These are phyloP conservation scores for Miltochrista miniata DNA, from an alignment of 2,888 invertebrate species.

Conservation along the genomic window DNA sequence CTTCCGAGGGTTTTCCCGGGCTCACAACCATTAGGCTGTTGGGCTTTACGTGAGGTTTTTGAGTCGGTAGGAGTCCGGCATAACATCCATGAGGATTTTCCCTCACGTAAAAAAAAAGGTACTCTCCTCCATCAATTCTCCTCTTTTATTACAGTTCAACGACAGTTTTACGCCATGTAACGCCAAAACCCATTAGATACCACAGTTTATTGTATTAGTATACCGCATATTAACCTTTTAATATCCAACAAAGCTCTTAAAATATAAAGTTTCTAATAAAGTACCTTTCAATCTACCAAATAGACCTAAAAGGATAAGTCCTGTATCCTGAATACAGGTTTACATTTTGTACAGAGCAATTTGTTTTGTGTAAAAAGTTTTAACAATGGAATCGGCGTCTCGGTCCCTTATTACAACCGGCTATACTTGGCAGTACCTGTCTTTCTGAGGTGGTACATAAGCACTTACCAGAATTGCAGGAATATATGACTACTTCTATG, in stretches of 20 bases:
- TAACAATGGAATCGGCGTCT: constrained; percentile 56
- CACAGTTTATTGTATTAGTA: neutral
- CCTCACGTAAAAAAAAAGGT: too few relatives aligned
- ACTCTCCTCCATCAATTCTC: too few relatives aligned
- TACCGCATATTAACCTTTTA: neutral
- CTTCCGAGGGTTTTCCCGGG: too few relatives aligned
- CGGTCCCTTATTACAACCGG: constrained; percentile 43
- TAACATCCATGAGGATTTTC: too few relatives aligned
- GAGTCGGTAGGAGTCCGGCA: too few relatives aligned
- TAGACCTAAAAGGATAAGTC: neutral
- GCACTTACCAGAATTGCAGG: constrained; percentile 17
- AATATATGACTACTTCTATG: constrained; percentile 1
- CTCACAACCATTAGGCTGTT: too few relatives aligned
- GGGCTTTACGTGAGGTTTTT: too few relatives aligned
- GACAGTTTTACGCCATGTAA: too few relatives aligned
- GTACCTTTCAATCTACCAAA: neutral
- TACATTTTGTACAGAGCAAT: constrained; percentile 16
- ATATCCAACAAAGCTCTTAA: neutral
- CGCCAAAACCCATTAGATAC: too few relatives aligned
- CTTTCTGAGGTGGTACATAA: constrained; percentile 39
- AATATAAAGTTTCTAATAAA: neutral
- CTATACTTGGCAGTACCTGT: constrained; percentile 40
- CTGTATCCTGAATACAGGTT: constrained; percentile 14
- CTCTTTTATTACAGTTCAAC: too few relatives aligned
- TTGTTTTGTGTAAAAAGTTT: constrained; percentile 34